phyloP scores from a whole-genome alignment of 1,140 invertebrate genomes.

The Bombus turneri region DNA sequence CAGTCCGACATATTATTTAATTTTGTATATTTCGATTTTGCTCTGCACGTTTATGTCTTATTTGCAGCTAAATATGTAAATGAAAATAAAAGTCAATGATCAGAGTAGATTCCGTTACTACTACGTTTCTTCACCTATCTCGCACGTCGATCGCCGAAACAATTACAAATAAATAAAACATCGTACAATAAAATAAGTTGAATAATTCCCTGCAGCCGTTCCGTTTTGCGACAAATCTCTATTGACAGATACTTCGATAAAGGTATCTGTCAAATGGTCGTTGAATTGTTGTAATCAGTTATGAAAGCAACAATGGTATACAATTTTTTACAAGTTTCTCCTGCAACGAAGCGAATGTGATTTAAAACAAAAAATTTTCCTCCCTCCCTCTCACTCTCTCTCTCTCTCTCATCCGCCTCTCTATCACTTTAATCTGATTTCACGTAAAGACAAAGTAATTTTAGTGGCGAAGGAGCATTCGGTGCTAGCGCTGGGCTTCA shows the following conservation, averaged over 20 bases:
- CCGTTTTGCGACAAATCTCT: not conserved
- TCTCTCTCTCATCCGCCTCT: too few relatives aligned
- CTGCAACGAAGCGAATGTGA: not conserved
- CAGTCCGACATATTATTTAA: rapidly evolving
- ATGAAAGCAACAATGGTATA: not conserved
- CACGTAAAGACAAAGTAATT: not conserved
- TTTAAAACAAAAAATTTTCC: not conserved
- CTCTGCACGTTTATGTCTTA: too few relatives aligned
- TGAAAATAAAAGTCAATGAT: not conserved
- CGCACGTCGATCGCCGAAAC: not conserved
- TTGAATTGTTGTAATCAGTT: not conserved
- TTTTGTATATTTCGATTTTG: not conserved
- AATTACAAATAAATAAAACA: not conserved
- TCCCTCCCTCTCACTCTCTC: too few relatives aligned
- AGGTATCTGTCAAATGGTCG: not conserved
- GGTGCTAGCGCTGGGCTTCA: not conserved
- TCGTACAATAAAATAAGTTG: not conserved
- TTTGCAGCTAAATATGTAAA: not conserved
- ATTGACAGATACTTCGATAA: not conserved
- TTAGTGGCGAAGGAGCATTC: not conserved
- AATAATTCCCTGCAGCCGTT: not conserved
- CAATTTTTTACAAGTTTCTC: not conserved
- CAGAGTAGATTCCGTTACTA: not conserved
- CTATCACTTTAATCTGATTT: not conserved
- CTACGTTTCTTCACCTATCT: not conserved